Evolutionary conservation across 64 coral and sea anemone species (phyloP).

Genomic region (Montipora foliosa): DNA sequence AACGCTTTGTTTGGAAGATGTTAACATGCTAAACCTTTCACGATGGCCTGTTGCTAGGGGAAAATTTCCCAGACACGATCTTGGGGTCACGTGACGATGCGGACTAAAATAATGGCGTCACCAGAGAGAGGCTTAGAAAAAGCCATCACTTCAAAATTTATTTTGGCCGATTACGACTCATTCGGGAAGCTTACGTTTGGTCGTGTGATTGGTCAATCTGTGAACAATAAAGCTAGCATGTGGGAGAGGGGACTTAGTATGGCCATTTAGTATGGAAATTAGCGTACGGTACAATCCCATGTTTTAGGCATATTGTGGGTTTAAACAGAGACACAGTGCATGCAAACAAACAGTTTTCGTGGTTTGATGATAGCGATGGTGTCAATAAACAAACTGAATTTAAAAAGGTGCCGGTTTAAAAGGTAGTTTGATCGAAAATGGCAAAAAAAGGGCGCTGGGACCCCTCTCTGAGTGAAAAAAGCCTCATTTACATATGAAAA

Average conservation of each 20-base stretch:
- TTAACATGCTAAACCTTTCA: no score
- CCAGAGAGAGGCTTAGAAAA: not conserved
- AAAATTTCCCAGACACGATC: no score
- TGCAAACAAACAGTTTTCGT: not conserved
- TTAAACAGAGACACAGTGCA: not conserved
- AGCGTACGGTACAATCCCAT: not conserved
- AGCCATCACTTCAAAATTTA: not conserved
- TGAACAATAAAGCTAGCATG: not conserved
- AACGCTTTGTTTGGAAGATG: no score
- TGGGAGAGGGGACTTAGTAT: not conserved
- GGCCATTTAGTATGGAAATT: not conserved
- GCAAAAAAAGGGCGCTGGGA: not conserved
- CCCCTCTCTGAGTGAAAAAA: not conserved
- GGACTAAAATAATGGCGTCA: no score
- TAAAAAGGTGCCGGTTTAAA: not conserved
- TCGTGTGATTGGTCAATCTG: not conserved
- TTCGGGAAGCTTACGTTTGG: not conserved
- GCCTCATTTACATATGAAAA: not conserved
- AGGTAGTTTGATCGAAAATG: not conserved
- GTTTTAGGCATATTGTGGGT: not conserved
- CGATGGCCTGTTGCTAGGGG: no score
- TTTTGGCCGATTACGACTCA: not conserved
- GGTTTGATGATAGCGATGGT: not conserved
- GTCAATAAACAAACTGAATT: not conserved
- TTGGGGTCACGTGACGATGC: no score